Evolutionary conservation across 2,888 invertebrate species (phyloP).

Genomic region (Agriopis leucophaearia): DNA sequence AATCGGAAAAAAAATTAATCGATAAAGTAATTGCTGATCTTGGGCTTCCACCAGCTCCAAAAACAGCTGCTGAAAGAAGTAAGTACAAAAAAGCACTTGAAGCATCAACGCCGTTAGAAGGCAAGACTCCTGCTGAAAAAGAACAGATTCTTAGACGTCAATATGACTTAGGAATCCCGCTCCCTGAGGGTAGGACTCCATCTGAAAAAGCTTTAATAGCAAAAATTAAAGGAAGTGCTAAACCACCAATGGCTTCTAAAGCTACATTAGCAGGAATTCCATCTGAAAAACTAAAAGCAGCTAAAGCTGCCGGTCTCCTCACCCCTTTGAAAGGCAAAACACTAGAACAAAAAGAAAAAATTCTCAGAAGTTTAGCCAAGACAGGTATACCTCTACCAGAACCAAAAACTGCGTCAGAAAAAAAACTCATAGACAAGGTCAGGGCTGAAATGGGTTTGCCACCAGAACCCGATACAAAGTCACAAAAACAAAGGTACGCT

Average conservation of each 20-base stretch:
- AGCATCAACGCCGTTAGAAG: constrained; percentile 47
- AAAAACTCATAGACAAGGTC: constrained; percentile 49
- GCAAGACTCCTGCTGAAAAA: constrained; percentile 48
- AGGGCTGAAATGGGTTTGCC: constrained; percentile 52
- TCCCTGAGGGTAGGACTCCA: constrained; percentile 54
- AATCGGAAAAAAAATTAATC: constrained; percentile 43
- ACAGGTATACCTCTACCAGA: constrained; percentile 52
- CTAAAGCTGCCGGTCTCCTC: constrained; percentile 53
- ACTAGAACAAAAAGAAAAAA: constrained; percentile 52
- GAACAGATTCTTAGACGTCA: constrained; percentile 48
- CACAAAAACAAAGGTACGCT: constrained; percentile 53
- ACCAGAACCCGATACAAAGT: constrained; percentile 52
- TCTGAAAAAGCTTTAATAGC: constrained; percentile 32
- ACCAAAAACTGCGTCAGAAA: constrained; percentile 52
- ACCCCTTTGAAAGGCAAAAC: constrained; percentile 38
- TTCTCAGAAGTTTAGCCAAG: constrained; percentile 47
- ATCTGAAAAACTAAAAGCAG: constrained; percentile 49
- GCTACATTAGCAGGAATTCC: constrained; percentile 19
- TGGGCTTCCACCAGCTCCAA: constrained; percentile 44
- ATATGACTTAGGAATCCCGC: constrained; percentile 46
- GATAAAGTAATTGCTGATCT: constrained; percentile 42
- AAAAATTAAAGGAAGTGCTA: background rate
- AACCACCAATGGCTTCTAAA: background rate
- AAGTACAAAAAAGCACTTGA: constrained; percentile 47
- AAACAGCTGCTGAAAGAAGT: constrained; percentile 50